Evolutionary conservation across 64 coral and sea anemone genomes (phyloP).

Genomic region (Stichodactyla mertensii): DNA sequence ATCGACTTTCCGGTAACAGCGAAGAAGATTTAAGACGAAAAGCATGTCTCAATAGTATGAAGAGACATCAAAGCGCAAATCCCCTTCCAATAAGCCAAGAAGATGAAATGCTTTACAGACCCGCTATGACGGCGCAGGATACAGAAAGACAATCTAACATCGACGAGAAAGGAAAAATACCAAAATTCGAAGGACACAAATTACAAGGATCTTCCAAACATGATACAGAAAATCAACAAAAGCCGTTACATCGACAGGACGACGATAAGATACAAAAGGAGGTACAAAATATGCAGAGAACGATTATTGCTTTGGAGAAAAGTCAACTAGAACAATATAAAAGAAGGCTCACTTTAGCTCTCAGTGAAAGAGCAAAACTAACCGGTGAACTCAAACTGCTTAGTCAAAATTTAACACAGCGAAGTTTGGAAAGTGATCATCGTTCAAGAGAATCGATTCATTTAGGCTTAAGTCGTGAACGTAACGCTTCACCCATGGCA

Average conservation of each 20-base stretch:
- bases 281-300: slow-evolving; percentile 2
- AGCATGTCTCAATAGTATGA: slow-evolving; percentile 53
- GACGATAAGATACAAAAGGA: too few species aligned
- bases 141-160: slow-evolving; percentile 6
- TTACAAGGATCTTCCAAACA: background rate
- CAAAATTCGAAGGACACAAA: background rate
- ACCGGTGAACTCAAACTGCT: slow-evolving; percentile 12
- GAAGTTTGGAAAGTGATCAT: background rate
- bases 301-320: slow-evolving; percentile 22
- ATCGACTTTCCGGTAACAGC: slow-evolving; percentile 2
- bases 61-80: slow-evolving; percentile 17
- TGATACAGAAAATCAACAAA: background rate
- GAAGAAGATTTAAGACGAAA: slow-evolving; percentile 44
- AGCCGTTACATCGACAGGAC: background rate
- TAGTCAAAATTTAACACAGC: background rate
- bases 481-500: background rate
- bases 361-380: slow-evolving; percentile 37
- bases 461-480: background rate
- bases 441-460: background rate
- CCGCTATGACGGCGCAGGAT: background rate
- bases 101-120: background rate
- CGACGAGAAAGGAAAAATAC: background rate
- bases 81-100: background rate
- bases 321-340: slow-evolving; percentile 24
- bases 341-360: slow-evolving; percentile 6